Base-by-base conservation (phyloP, 1,140 invertebrate genomes). In the Orius laevigatus region DNA sequence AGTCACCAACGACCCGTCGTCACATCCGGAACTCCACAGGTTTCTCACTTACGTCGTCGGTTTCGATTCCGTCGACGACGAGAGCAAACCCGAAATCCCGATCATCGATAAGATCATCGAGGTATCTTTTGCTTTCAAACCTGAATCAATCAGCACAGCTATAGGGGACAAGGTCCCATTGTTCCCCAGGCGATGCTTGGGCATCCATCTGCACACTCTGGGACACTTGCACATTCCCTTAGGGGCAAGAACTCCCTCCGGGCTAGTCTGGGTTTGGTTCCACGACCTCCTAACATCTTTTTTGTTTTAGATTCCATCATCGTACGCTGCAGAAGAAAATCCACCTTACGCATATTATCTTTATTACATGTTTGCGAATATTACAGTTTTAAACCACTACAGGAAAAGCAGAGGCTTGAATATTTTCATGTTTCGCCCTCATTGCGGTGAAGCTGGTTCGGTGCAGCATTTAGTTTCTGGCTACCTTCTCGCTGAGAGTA, bases 1-100 rank as follows among this genome's bases (percentile, higher is more conserved):
- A 69, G 89, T 80, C 2, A 97, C 96, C 4, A 91, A 89, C 55
- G 77, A 94, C 63, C 93, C 95, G 1, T 77, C 73, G 47, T 76
- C 77, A 53, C 92, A 99, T 68, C 87, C 93, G 5, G 86, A 97
- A 53, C 67, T 99, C 18, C 88, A 96, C 68, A 79, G 79, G 56
- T 98, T 98, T 61, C 70, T 94, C 2, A 75, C 82, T 63, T 78
- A 84, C 66, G 81, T 86, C 3, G 81, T 92, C 49, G 95, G 93
- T 9, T 92, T 99, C 64, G 95, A 99, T 71, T 97, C 92, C 5
- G 95, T 99, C 3, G 96, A 99, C 61, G 96, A 99, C 63, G 96
- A 99, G 67, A 95, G 91, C 20, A 99, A 99, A 69, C 89, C 94
- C 1, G 95, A 98, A 67, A 89, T 94, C 70, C 84, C 92, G 10